A percentile compares a stretch with the other conserved stretches of the same genome.
Conservation (phyloP, 1,140 invertebrate genomes). For the Limonius californicus region DNA sequence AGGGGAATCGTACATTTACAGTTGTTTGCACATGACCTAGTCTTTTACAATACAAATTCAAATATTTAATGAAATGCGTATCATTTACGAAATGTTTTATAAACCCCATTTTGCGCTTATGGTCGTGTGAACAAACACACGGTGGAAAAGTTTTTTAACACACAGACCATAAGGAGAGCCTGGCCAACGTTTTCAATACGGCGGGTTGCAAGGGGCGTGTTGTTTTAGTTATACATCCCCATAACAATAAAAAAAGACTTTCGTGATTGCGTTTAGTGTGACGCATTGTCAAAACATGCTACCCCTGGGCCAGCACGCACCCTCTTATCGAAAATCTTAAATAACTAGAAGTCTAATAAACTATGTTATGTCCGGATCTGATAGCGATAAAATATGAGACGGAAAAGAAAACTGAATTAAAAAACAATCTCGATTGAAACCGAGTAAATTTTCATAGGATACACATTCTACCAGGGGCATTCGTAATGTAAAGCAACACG, state of each 20-base stretch:
- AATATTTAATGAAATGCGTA: slow-evolving; percentile 2
- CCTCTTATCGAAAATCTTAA: slow-evolving; percentile 35
- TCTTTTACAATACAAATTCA: slow-evolving; percentile 12
- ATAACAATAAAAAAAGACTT: slow-evolving; percentile 15
- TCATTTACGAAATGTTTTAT: background rate
- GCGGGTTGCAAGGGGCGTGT: background rate
- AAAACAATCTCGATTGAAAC: slow-evolving; percentile 17
- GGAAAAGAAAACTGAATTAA: slow-evolving; percentile 36
- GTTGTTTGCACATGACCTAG: slow-evolving; percentile 15
- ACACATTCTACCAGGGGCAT: no score
- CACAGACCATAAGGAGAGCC: background rate
- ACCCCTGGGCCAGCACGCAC: slow-evolving; percentile 21
- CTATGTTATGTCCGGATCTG: slow-evolving; percentile 34
- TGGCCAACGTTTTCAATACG: background rate
- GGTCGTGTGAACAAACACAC: background rate
- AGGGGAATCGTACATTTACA: slow-evolving; percentile 14
- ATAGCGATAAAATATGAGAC: slow-evolving; percentile 34
- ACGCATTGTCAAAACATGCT: slow-evolving; percentile 39
- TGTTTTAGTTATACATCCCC: slow-evolving; percentile 14
- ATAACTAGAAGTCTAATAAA: slow-evolving; percentile 37
- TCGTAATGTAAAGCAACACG: no score
- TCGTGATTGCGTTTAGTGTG: slow-evolving; percentile 35
- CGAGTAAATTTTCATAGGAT: background rate
- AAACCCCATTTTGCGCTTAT: background rate
- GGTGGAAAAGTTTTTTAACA: background rate